Base-by-base conservation (phyloP, 2,888 invertebrate genomes). In the Drosophila lutescens region DNA sequence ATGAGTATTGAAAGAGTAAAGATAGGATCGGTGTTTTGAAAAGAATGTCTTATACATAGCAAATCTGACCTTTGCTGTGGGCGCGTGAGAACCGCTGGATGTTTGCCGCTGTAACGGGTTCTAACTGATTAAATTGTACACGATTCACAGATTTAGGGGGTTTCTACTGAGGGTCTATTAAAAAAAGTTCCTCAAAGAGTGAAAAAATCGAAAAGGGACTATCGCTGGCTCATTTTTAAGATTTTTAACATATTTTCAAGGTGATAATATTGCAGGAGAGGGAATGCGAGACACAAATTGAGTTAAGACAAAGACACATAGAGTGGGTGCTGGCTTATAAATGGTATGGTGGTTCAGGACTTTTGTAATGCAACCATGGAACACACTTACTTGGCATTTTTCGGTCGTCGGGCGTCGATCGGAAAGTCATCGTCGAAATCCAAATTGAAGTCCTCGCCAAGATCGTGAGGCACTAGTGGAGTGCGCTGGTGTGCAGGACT, bases 341-440 rank as follows among this genome's bases (percentile, higher is more conserved):
- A 23, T 44, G 44, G 8, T 34, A 12, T 34, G 46, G 44, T 26
- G 34, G 20, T 4, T 32, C 17, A 12, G 32, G 49, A 7, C 20
- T 5, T 26, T 13, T 30, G 17, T 17, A 17, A 17, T 26, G 20
- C 10, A 26, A 12, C 34, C 46, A 30, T 55, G 77, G 77, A 79
- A 70, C 65, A 71, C 86, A 95, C 97, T 96, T 92, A 97, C 97
- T 97, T 97, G 92, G 97, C 97, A 94, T 97, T 97, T 93, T 97
- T 97, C 82, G 97, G 97, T 92, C 93, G 90, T 83, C 89, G 88
- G n/a, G 90, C 91, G 76, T 92, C 92, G 69, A 91, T 90, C 58
- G 91, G 91, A 73, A 91, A 91, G 76, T 92, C 92, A 78, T 92
- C 92, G 72, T 92, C 92, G 79, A 91, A 91, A 86, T 93, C 93